Percentiles rank a stretch among this genome's conserved stretches.
These are phyloP conservation scores for Danio rerio DNA, from an alignment of 2,113 vertebrate species.

Conservation along the genomic window GRCz12tu NC_133199.1:35397001-35397500, in stretches of 20 bases:
- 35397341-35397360: not conserved
- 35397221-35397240: no score
- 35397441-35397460: no score
- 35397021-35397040: not conserved
- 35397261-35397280: not conserved
- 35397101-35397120: no score
- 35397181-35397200: no score
- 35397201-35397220: no score
- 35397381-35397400: not conserved
- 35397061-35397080: no score
- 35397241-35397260: no score
- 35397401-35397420: not conserved
- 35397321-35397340: no score
- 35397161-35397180: not conserved
- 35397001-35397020: no score
- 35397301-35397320: not conserved
- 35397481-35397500: no score
- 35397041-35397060: no score
- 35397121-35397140: not conserved
- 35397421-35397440: not conserved
- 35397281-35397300: not conserved
- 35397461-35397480: not conserved
- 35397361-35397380: not conserved
- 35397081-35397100: no score
- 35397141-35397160: not conserved